Evolutionary conservation across 2,888 invertebrate genomes (phyloP).

Genomic region (Drosophila acutilabella): DNA sequence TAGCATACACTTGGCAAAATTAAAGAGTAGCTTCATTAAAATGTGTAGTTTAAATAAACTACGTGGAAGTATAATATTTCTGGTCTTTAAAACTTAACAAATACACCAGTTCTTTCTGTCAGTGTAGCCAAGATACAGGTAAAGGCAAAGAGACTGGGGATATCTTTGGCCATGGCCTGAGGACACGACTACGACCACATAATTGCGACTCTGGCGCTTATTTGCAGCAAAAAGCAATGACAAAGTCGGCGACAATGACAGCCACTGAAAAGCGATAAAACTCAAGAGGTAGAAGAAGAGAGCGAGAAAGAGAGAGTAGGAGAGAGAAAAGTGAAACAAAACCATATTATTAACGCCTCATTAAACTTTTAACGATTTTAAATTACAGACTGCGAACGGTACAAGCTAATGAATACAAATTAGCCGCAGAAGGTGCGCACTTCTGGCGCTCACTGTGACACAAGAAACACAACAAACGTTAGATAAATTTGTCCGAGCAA

Average conservation of each 20-base stretch:
- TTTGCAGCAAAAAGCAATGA: slow-evolving; percentile 78
- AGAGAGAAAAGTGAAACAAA: slow-evolving; percentile 73
- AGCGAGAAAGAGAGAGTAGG: slow-evolving; percentile 27
- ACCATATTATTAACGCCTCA: slow-evolving; percentile 81
- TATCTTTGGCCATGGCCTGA: slow-evolving; percentile 43
- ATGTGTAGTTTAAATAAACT: too few relatives aligned
- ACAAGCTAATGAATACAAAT: slow-evolving; percentile 81
- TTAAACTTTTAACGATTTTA: slow-evolving; percentile 82
- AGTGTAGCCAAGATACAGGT: neutral
- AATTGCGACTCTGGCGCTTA: slow-evolving; percentile 65
- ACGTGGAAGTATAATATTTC: too few relatives aligned
- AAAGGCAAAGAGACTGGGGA: slow-evolving; percentile 7
- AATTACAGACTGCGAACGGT: slow-evolving; percentile 76
- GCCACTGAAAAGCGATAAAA: slow-evolving; percentile 50
- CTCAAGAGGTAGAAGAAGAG: slow-evolving; percentile 43
- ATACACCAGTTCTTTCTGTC: neutral
- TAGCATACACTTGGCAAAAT: neutral
- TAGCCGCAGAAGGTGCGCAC: slow-evolving; percentile 66
- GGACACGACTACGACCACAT: slow-evolving; percentile 36
- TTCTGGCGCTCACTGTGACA: slow-evolving; percentile 12
- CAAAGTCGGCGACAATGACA: slow-evolving; percentile 55
- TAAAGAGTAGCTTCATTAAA: too few relatives aligned
- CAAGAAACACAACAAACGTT: slow-evolving; percentile 44
- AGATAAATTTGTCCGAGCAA: slow-evolving; percentile 20
- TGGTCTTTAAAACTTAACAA: too few relatives aligned